Evolutionary conservation across 2,113 vertebrate species (phyloP).

Genomic region (Lepus americanus): DNA sequence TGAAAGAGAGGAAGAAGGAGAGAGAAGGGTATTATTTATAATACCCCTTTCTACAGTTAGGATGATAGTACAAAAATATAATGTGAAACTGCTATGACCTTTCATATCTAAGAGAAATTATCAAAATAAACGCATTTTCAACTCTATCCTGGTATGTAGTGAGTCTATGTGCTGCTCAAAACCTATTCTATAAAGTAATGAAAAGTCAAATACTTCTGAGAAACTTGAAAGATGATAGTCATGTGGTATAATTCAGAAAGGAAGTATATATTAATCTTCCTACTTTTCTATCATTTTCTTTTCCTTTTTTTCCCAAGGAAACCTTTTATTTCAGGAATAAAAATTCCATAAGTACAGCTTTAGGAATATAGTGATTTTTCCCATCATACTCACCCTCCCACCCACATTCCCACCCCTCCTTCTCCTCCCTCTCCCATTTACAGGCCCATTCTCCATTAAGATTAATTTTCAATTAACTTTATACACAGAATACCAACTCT

Average conservation of each 20-base stretch:
- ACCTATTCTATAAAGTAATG: neutral
- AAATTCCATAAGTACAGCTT: too few species aligned
- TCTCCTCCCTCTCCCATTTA: too few species aligned
- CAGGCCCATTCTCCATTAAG: too few species aligned
- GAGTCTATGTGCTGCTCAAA: neutral
- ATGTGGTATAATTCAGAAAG: neutral
- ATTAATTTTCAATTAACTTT: too few species aligned
- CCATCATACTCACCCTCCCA: too few species aligned
- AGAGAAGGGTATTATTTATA: neutral
- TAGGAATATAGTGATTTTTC: too few species aligned
- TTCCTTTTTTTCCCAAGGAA: too few species aligned
- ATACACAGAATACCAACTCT: too few species aligned
- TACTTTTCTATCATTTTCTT: neutral
- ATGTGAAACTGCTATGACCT: neutral
- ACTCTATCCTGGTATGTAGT: neutral
- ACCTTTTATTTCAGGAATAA: too few species aligned
- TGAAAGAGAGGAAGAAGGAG: neutral
- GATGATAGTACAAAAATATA: neutral
- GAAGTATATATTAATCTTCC: neutral
- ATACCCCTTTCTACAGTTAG: neutral
- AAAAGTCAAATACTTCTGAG: neutral
- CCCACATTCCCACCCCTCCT: too few species aligned
- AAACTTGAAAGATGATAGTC: neutral
- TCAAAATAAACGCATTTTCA: conserved; percentile 43
- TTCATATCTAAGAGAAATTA: conserved; percentile 5